Base-by-base conservation (phyloP, 35 echinoderm and acorn worm species). In the Acanthaster planci region DNA sequence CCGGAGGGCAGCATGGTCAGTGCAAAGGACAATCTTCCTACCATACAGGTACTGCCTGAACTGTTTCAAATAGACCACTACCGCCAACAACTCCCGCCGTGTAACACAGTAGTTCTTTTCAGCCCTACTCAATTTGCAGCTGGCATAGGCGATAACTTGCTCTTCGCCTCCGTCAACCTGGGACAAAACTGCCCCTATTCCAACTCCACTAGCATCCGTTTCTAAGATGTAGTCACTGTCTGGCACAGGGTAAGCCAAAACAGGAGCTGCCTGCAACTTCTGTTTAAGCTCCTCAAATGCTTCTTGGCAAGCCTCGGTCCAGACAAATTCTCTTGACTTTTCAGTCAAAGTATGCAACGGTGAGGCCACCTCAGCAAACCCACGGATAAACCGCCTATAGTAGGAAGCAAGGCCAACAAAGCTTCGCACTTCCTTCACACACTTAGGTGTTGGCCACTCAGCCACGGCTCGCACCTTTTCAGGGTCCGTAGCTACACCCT, bases 141-240 rank as follows among this genome's bases (percentile, higher is more conserved):
- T 89, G 26, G 52, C 78, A 55, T 89, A 94, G 3, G 81, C 87
- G 68, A 94, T 31, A 15, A 86, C 86, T 32, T 44, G 77, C 56
- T 94, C 92, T 1, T 84, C 16, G 6, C 85, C 85, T 38, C 78
- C n/a, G 14, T 94, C 72, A 8, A 78, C 60, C 54, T 94, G 92
- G 1, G 87, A 90, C 59, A 94, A 76, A 31, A 94, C 92, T 17
- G 81, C 75, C 56, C 81, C 92, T n/a, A 94, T 90, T 10, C 80
- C 91, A 37, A 76, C 52, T 38, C 82, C 53, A 30, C 92, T 94
- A 10, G 88, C 92, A 60, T 90, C 92, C 22, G 87, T 94, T 26
- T 94, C 92, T n/a, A 94, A 59, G n/a, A 95, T 64, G 77, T 91
- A 95, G 16, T 47, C 19, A 6, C 22, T 84, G 23, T 78, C 55